Conservation (phyloP, 1,140 invertebrate genomes). For the Aphelenchoides besseyi region DNA sequence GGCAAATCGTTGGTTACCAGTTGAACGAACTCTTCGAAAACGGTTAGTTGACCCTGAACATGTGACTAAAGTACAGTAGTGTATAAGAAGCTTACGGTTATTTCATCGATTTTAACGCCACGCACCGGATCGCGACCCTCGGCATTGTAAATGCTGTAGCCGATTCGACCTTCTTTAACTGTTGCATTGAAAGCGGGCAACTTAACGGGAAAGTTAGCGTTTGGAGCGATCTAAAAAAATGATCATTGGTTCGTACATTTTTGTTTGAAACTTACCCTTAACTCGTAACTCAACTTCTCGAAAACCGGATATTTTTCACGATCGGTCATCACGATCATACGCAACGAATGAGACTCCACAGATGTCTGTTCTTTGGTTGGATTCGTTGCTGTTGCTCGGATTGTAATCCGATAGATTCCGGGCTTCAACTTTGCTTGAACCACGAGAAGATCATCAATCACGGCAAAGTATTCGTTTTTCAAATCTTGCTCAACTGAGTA, state of each 20-base stretch:
- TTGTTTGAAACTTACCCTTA: constrained; percentile 41
- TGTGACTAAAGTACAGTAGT: not conserved
- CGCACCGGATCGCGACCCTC: constrained; percentile 20
- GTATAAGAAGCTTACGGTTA: constrained; percentile 36
- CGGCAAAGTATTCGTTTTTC: constrained; percentile 37
- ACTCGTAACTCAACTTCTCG: constrained; percentile 52
- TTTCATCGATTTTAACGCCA: constrained; percentile 39
- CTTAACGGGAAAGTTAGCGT: constrained; percentile 28
- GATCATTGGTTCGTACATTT: constrained; percentile 17
- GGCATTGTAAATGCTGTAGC: constrained; percentile 35
- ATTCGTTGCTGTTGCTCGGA: constrained; percentile 26
- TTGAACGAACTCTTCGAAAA: constrained; percentile 37
- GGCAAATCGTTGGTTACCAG: constrained; percentile 6
- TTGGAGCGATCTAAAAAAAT: constrained; percentile 35
- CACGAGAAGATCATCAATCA: constrained; percentile 41
- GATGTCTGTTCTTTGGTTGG: constrained; percentile 19
- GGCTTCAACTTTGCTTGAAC: constrained; percentile 23
- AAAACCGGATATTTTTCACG: constrained; percentile 60
- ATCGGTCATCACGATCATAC: constrained; percentile 50
- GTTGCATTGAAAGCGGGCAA: constrained; percentile 30
- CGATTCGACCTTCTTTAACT: constrained; percentile 14
- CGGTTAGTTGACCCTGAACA: constrained; percentile 39
- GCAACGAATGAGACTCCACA: constrained; percentile 30
- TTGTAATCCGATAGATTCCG: constrained; percentile 35
- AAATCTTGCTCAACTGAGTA: constrained; percentile 30